Conservation (phyloP, 1,140 invertebrate genomes). For the Orchesella cincta region DNA sequence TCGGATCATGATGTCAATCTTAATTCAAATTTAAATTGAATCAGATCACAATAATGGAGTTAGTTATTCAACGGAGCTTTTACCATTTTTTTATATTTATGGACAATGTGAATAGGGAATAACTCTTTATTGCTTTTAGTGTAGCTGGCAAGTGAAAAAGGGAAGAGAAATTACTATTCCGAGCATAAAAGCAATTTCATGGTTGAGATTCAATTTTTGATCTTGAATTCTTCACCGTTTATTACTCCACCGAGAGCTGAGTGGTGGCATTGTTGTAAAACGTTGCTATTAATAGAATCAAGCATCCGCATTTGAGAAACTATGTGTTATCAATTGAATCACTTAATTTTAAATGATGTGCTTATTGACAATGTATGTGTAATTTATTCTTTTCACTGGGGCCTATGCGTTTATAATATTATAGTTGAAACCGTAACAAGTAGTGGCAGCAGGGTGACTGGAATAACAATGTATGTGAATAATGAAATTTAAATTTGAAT, state of each 20-base stretch:
- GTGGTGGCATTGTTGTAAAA: not conserved
- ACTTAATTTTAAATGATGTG: too few species aligned
- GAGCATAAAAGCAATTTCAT: slow-evolving; percentile 19
- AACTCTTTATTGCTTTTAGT: too few species aligned
- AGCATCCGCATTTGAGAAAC: too few species aligned
- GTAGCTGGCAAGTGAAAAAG: too few species aligned
- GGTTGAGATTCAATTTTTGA: slow-evolving; percentile 17
- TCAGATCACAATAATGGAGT: slow-evolving; percentile 19
- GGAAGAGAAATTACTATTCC: not conserved
- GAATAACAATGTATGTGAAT: too few species aligned
- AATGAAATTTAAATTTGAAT: not conserved
- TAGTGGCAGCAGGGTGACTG: too few species aligned
- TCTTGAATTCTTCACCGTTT: not conserved
- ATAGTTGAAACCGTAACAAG: too few species aligned
- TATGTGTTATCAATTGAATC: too few species aligned
- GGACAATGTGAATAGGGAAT: not conserved
- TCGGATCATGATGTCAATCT: slow-evolving; percentile 17
- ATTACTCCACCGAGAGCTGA: not conserved
- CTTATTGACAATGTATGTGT: too few species aligned
- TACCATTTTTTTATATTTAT: not conserved
- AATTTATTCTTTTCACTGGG: too few species aligned
- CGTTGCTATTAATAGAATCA: not conserved
- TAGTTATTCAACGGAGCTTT: not conserved
- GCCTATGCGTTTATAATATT: too few species aligned
- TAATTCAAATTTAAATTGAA: slow-evolving; percentile 26